Conservation (phyloP, 2,113 vertebrate genomes). For the Mustelus asterias region DNA sequence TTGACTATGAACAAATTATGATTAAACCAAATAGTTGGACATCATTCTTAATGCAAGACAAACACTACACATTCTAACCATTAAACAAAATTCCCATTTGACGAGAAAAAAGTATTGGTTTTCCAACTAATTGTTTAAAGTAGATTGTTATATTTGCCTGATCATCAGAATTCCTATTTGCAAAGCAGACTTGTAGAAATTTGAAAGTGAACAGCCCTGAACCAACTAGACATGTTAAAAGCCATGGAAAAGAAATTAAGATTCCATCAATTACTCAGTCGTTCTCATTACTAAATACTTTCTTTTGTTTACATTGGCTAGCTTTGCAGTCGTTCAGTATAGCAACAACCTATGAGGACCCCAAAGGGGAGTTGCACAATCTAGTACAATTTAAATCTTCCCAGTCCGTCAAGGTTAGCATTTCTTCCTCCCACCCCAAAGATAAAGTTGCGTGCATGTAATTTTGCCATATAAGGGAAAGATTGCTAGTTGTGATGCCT, state of each 20-base stretch:
- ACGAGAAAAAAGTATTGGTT: neutral
- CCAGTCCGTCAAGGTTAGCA: neutral
- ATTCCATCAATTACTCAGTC: neutral
- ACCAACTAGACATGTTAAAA: neutral
- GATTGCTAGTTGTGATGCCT: no score
- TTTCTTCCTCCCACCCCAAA: no score
- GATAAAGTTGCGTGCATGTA: no score
- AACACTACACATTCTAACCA: neutral
- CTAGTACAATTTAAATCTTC: neutral
- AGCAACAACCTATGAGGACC: neutral
- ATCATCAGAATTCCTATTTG: neutral
- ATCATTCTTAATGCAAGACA: neutral
- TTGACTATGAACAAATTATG: neutral
- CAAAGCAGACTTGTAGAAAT: neutral
- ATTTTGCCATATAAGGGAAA: no score
- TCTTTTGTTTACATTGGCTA: neutral
- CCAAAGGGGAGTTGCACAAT: neutral
- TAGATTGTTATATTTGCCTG: neutral
- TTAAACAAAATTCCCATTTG: neutral
- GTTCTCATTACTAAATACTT: neutral
- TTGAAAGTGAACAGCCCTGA: neutral
- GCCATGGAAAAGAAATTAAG: neutral
- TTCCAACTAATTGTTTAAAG: neutral
- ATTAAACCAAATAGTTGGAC: neutral
- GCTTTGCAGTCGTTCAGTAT: neutral